A percentile compares a stretch with the other conserved stretches of the same genome.
phyloP scores from a whole-genome alignment of 2,797 vertebrate species.

The Lacerta bilineata region DNA sequence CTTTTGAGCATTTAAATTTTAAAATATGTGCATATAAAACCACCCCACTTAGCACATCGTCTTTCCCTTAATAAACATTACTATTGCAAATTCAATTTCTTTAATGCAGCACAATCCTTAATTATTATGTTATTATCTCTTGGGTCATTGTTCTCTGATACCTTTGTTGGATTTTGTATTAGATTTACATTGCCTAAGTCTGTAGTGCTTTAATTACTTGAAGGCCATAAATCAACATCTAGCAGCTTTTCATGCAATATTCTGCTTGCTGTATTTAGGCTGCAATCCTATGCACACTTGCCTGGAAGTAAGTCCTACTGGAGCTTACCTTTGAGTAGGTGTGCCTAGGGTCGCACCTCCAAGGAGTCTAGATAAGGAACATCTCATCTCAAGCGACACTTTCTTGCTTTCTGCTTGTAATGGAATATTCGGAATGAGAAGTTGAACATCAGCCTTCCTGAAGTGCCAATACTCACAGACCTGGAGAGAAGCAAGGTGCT shows the following conservation, averaged over 20 bases:
- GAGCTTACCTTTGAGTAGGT: too few species aligned
- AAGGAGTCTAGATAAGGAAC: neutral
- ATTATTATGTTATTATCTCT: neutral
- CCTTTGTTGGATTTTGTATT: neutral
- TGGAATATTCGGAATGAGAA: neutral
- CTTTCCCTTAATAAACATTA: neutral
- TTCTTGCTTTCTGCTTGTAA: neutral
- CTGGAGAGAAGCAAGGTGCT: neutral
- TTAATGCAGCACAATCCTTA: neutral
- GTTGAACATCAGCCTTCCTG: neutral
- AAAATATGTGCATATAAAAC: neutral
- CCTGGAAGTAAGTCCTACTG: too few species aligned
- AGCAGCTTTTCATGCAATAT: neutral
- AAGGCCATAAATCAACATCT: neutral
- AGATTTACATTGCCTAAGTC: neutral
- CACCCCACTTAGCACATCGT: neutral
- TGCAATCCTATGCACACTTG: too few species aligned
- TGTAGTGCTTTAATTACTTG: neutral
- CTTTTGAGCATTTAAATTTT: neutral
- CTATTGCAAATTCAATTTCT: neutral
- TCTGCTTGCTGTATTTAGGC: neutral
- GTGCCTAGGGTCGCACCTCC: too few species aligned
- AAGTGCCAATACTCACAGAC: neutral
- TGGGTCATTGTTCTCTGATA: neutral
- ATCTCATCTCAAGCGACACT: too few species aligned